These are phyloP conservation scores for Ormyrus rosae DNA, from an alignment of 2,888 invertebrate species.

Conservation along the genomic window DNA sequence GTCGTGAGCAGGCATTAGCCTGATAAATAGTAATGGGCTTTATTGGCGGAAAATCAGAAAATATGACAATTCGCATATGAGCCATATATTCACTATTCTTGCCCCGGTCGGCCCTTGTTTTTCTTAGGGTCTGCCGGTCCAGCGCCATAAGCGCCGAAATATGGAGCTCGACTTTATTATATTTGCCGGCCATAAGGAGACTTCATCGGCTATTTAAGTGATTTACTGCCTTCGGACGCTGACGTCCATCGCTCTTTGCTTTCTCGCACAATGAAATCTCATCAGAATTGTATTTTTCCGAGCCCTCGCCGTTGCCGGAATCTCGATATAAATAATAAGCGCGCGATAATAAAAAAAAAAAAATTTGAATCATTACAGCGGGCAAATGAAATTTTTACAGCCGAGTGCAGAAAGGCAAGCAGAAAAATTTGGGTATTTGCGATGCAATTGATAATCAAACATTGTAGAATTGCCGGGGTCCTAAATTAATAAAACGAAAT, in stretches of 20 bases:
- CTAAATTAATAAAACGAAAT: conserved; percentile 53
- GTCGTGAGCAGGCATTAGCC: conserved; percentile 74
- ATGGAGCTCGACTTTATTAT: conserved; percentile 75
- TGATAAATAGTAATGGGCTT: conserved; percentile 76
- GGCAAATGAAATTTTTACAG: too few relatives aligned
- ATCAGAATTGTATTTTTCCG: conserved; percentile 23
- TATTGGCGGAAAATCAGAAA: conserved; percentile 76
- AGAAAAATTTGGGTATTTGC: neutral
- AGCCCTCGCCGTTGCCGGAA: neutral
- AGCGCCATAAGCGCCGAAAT: conserved; percentile 72
- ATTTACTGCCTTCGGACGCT: conserved; percentile 67
- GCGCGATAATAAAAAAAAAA: neutral
- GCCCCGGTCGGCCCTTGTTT: conserved; percentile 58
- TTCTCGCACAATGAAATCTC: conserved; percentile 41
- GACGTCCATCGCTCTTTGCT: conserved; percentile 61
- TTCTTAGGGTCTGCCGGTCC: conserved; percentile 65
- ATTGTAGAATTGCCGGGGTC: conserved; percentile 28
- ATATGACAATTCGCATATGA: conserved; percentile 68
- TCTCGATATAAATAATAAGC: neutral
- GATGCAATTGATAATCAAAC: conserved; percentile 43
- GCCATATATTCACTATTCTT: conserved; percentile 59
- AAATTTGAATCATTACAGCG: neutral
- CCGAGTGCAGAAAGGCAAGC: neutral
- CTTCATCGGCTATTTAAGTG: conserved; percentile 73
- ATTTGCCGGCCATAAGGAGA: conserved; percentile 74